Evolutionary conservation across 2,113 vertebrate genomes (phyloP).

Genomic region (Panthera tigris): DNA sequence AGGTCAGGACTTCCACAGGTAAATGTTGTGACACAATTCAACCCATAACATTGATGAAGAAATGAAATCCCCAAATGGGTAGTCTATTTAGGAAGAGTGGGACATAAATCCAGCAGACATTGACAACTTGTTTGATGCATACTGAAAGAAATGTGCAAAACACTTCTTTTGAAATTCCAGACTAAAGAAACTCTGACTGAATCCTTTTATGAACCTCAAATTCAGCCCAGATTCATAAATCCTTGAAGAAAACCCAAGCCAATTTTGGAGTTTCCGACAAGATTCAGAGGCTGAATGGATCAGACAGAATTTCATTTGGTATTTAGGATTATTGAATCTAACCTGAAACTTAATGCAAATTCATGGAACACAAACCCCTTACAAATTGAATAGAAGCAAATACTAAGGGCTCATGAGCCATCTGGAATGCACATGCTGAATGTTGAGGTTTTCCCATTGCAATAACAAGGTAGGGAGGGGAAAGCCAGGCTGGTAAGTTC

Average conservation of each 20-base stretch:
- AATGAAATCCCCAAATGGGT: background rate
- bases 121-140: background rate
- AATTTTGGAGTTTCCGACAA: slow-evolving; percentile 64
- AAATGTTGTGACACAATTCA: background rate
- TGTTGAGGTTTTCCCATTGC: background rate
- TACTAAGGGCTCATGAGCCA: slow-evolving; percentile 38
- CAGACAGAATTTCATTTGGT: slow-evolving; percentile 67
- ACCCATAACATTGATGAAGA: background rate
- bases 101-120: slow-evolving; percentile 26
- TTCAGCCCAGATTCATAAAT: slow-evolving; percentile 70
- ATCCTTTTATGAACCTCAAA: slow-evolving; percentile 59
- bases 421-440: slow-evolving; percentile 10
- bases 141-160: slow-evolving; percentile 51
- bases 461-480: background rate
- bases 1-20: background rate
- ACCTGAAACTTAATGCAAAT: slow-evolving; percentile 66
- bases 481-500: background rate
- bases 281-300: slow-evolving; percentile 65
- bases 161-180: slow-evolving; percentile 57
- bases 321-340: slow-evolving; percentile 68
- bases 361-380: slow-evolving; percentile 60
- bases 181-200: slow-evolving; percentile 42
- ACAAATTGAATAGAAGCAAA: slow-evolving; percentile 64
- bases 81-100: slow-evolving; percentile 3
- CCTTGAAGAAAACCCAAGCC: slow-evolving; percentile 66